A percentile compares a stretch with the other conserved stretches of the same genome.
These are phyloP conservation scores for Brenthis ino DNA, from an alignment of 2,888 invertebrate species.

Conservation along the genomic window DNA sequence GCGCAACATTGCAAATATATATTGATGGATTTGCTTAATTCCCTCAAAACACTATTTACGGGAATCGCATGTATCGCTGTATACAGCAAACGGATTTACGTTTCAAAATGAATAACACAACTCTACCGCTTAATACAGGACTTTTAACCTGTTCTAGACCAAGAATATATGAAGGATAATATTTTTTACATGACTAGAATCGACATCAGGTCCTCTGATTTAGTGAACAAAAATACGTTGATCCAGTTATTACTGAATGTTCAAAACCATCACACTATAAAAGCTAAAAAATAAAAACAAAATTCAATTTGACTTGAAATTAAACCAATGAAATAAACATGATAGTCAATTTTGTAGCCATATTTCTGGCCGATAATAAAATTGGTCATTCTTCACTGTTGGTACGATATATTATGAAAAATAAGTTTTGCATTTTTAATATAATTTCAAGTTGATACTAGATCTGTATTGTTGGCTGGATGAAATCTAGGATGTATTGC, in stretches of 20 bases:
- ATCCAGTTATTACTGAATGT: no score
- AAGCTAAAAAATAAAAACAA: slow-evolving; percentile 3
- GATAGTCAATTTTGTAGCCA: slow-evolving; percentile 24
- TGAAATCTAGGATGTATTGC: slow-evolving; percentile 25
- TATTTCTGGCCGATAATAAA: slow-evolving; percentile 19
- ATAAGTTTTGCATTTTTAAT: slow-evolving; percentile 1
- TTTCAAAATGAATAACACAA: neutral
- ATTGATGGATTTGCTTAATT: slow-evolving; percentile 39
- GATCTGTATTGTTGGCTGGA: slow-evolving; percentile 2
- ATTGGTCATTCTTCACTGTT: slow-evolving; percentile 23
- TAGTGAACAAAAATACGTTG: no score
- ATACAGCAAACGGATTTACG: neutral
- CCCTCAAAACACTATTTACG: slow-evolving; percentile 33
- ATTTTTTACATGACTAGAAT: no score
- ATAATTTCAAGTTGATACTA: neutral
- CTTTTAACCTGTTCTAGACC: no score
- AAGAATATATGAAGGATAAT: no score
- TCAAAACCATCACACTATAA: neutral
- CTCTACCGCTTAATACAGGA: no score
- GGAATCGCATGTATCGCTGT: slow-evolving; percentile 23
- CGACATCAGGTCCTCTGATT: no score
- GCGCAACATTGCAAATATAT: slow-evolving; percentile 37
- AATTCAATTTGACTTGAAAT: slow-evolving; percentile 9
- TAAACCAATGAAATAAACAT: slow-evolving; percentile 27
- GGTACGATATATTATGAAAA: slow-evolving; percentile 7